Evolutionary conservation across 2,113 vertebrate genomes (phyloP), one percentile per base, ranked within the genome.

Genomic region (Probosciger aterrimus): DNA sequence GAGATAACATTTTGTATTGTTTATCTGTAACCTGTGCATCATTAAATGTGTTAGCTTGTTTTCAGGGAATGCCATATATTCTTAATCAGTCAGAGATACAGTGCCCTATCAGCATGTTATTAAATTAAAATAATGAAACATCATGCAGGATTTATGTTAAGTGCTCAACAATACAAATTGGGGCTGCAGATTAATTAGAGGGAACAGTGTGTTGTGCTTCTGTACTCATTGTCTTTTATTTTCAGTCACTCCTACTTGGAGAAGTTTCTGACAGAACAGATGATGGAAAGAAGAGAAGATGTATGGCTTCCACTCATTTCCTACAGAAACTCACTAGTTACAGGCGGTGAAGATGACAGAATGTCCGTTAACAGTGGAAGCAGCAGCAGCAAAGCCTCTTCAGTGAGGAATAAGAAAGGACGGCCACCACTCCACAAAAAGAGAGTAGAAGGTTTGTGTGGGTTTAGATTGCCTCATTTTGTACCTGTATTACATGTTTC

Each of bases 251-350:
- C 99, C 6, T 99, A 99, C 94, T 95, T 99, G 90, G 99, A 99
- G 97, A 99, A 99, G 97, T 99, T 99, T 95, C 99, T 99, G 97
- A 99, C 99, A 0, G 99, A 99, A 85, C 99, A 99, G 31, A 99
- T 99, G 99, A 99, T 99, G 97, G 99, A 99, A 97, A 98, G 99
- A 43, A 98, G 99, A 73, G 99, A 99, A 97, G 99, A 99, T 43
- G 99, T 99, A 7, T 99, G 99, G 99, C 98, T 99, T 88, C 99
- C 99, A 13, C 98, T 99, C 33, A 99, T 99, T 92, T 99, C 99
- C 77, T 99, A 99, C 83, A 98, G 99, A 96, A 99, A 99, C 97
- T 99, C 99, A 1, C 96, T 99, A 92, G 98, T 99, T 69, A 99
- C 99, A 4, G 99, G 99, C 2, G 99, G 99, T 4, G 99, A 99